Evolutionary conservation across 2,113 vertebrate genomes (phyloP), one percentile per base, ranked within the genome.

Genomic region (Lagopus leucura): DNA sequence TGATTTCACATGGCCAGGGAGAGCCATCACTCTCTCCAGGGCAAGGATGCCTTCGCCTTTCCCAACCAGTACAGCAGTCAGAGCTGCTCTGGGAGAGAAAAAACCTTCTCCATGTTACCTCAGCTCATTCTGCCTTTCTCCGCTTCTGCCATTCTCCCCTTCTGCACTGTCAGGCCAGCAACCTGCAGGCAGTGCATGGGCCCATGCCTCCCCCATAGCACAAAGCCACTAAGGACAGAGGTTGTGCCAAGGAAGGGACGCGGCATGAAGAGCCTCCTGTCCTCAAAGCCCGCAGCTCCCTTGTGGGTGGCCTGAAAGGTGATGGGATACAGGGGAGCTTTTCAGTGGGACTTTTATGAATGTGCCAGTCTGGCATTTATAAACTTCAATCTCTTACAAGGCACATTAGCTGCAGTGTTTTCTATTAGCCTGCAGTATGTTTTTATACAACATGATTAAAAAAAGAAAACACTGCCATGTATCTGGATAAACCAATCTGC

Each of bases 321-420:
- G 75, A 9, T 16, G 3, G 3, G 74, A 63, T 63, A 27, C 77
- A 78, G 43, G 8, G 47, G 57, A 89, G 21, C 58, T 27, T 83
- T 88, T 90, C 36, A 78, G 69, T 89, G 77, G 73, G 60, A 9
- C 70, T 91, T 76, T 95, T 82, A 76, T 90, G 58, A 82, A 86
- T 88, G 69, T 32, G 48, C 32, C 71, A 54, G 21, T 20, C 54
- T 81, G 85, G 50, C 66, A 43, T 90, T 83, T 93, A 80, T 70
- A 82, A 89, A 82, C 48, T 90, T 69, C 27, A 11, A 34, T 67
- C 20, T 45, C 76, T 94, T 69, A 65, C 86, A 84, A 89, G 82
- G 75, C 67, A 65, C 22, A 1, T 66, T 84, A 88, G 50, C 47
- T 83, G 64, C 85, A 78, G 82, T 52, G 64, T 30, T 92, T 92